These are phyloP conservation scores for Larimichthys polyactis DNA, from an alignment of 2,113 vertebrate genomes.

Conservation along the genomic window DNA sequence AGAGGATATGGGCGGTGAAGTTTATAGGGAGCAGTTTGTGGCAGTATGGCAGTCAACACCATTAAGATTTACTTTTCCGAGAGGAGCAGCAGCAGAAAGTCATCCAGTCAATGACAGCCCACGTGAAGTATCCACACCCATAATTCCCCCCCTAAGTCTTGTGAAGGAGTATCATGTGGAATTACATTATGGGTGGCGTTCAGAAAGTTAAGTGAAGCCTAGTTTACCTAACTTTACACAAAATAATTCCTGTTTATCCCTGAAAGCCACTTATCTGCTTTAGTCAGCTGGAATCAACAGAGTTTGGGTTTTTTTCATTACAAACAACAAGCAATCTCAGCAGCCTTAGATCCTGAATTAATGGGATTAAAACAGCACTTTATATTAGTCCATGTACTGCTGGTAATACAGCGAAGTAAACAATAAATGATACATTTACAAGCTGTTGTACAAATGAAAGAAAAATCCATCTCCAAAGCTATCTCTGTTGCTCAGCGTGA, in stretches of 20 bases:
- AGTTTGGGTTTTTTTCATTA: constrained; percentile 4
- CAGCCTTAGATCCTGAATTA: constrained; percentile 9
- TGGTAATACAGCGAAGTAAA: neutral
- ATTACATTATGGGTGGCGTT: constrained; percentile 25
- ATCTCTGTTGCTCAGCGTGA: neutral
- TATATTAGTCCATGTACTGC: neutral
- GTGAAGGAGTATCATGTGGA: constrained; percentile 20
- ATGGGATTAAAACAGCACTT: constrained; percentile 25
- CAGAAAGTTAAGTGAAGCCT: constrained; percentile 54
- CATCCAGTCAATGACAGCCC: constrained; percentile 41
- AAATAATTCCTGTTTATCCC: constrained; percentile 62
- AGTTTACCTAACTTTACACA: constrained; percentile 61
- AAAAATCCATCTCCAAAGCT: neutral
- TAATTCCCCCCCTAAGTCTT: constrained; percentile 32
- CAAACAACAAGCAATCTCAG: constrained; percentile 33
- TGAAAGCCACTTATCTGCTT: constrained; percentile 60
- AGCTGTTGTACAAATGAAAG: neutral
- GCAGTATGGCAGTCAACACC: constrained; percentile 57
- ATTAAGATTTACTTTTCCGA: constrained; percentile 56
- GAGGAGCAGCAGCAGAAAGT: constrained; percentile 14
- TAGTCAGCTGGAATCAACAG: constrained; percentile 25
- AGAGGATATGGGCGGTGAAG: constrained; percentile 15
- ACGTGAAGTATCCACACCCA: constrained; percentile 50
- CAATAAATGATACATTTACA: neutral
- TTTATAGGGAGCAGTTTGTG: constrained; percentile 63